These are phyloP conservation scores for Drosophila auraria DNA, from an alignment of 1,140 invertebrate genomes.

Conservation along the genomic window DNA sequence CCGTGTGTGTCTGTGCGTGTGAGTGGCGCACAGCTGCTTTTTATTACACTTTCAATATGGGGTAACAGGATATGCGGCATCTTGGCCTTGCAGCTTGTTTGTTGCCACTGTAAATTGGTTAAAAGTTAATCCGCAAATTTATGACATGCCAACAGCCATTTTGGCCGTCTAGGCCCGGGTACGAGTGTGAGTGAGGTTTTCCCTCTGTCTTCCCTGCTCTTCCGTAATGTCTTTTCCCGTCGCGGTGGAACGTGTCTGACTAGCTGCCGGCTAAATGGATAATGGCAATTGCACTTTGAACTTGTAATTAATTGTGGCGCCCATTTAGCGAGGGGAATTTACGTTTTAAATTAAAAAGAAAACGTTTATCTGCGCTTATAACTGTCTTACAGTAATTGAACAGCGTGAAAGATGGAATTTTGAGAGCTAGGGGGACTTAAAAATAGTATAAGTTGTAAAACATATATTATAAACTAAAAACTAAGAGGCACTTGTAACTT, in stretches of 20 bases:
- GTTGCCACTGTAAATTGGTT: constrained; percentile 79
- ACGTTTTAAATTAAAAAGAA: constrained; percentile 24
- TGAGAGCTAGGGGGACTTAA: too few species aligned
- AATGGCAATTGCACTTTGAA: constrained; percentile 78
- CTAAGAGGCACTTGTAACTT: too few species aligned
- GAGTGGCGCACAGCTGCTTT: constrained; percentile 69
- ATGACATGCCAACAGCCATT: constrained; percentile 82
- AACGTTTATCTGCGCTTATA: background rate
- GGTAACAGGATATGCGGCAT: constrained; percentile 62
- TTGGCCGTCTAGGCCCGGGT: constrained; percentile 27
- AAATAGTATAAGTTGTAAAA: background rate
- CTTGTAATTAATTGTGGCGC: constrained; percentile 66
- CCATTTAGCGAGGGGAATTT: constrained; percentile 10
- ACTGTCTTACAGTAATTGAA: background rate
- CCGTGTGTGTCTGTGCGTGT: constrained; percentile 23
- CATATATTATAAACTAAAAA: background rate
- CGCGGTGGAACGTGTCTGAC: constrained; percentile 55
- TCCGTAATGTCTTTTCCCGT: constrained; percentile 16
- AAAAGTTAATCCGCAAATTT: constrained; percentile 83
- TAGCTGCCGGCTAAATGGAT: constrained; percentile 68
- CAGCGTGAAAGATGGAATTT: too few species aligned
- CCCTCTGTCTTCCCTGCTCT: background rate
- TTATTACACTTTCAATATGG: constrained; percentile 82
- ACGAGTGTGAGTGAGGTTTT: constrained; percentile 37
- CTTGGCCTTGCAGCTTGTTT: constrained; percentile 56